Evolutionary conservation across 2,888 invertebrate species (phyloP), one percentile per base, ranked within the genome.

Genomic region (Cantharis lateralis): DNA sequence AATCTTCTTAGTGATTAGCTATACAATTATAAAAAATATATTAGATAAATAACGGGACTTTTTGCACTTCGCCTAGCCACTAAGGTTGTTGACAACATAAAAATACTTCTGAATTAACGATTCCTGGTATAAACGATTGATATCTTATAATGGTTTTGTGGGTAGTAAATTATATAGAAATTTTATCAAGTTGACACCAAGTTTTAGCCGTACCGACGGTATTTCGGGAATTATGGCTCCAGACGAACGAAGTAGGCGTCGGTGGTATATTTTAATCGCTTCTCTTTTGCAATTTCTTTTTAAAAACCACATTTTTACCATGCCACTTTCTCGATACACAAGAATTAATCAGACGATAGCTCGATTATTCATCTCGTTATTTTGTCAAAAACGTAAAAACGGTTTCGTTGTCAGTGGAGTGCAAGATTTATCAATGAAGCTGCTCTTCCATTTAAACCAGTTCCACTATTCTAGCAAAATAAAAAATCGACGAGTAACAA

Each of bases 401-500:
- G 20, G 20, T 20, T 5, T 20, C 20, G 5, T 20, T 3, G 20
- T 20, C 5, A 20, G 20, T 20, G 32, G 24, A 24, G 24, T 24
- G 20, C 18, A 66, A 20, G 24, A 20, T 66, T 66, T 66, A 66
- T 66, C 64, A 66, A 66, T 66, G 64, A 66, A 66, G 13, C 48
- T 48, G n/a, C 9, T 48, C 48, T 48, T 48, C 48, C 48, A 48
- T 64, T 71, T 63, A 32, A 71, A 74, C 76, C 64, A 70, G 72
- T 71, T 71, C 62, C 68, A 48, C 48, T 48, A n/a, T 48, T 48
- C 48, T n/a, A 48, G 48, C 48, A 48, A 48, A 32, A 32, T 48
- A 64, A 63, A 15, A 15, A 64, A 15, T 26, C 16, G 68, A 68
- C 75, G 66, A 75, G 68, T 71, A 75, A 71, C 68, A 68, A 75